Conservation (phyloP, 2,888 invertebrate genomes). For the Tetranychus truncatus region DNA sequence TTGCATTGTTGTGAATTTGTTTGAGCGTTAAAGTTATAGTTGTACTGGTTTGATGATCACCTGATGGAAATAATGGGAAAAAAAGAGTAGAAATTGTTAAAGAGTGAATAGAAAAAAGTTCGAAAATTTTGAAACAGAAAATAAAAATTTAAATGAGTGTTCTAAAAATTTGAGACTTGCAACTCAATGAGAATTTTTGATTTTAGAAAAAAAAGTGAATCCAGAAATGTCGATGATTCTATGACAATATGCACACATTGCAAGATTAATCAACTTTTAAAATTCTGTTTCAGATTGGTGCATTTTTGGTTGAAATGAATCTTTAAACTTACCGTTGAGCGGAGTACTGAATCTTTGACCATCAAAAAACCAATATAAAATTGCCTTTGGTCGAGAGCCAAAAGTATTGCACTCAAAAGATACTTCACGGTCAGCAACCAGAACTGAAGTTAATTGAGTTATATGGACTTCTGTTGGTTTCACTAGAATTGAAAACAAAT, state of each 20-base stretch:
- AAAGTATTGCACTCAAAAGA: slow-evolving; percentile 62
- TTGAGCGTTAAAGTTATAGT: slow-evolving; percentile 19
- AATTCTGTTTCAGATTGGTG: no score
- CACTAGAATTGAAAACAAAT: slow-evolving; percentile 14
- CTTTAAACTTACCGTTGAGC: slow-evolving; percentile 13
- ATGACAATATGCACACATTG: no score
- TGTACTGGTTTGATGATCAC: slow-evolving; percentile 22
- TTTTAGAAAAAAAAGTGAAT: no score
- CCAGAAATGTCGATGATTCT: no score
- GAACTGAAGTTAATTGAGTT: slow-evolving; percentile 45
- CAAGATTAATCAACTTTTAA: no score
- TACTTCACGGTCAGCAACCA: slow-evolving; percentile 61
- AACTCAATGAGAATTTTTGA: no score
- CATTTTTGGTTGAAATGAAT: neutral
- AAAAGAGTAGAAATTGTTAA: neutral
- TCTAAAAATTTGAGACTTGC: no score
- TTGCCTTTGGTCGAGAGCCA: slow-evolving; percentile 65
- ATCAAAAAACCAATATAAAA: slow-evolving; percentile 36
- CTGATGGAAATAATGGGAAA: slow-evolving; percentile 5
- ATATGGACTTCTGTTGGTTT: slow-evolving; percentile 22
- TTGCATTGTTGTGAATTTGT: slow-evolving; percentile 17
- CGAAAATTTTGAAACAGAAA: no score
- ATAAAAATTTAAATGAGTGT: neutral
- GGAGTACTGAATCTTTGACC: slow-evolving; percentile 19
- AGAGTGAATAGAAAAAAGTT: neutral